Base-by-base conservation (phyloP, 35 echinoderm and acorn worm genomes). In the Strongylocentrotus purpuratus region DNA sequence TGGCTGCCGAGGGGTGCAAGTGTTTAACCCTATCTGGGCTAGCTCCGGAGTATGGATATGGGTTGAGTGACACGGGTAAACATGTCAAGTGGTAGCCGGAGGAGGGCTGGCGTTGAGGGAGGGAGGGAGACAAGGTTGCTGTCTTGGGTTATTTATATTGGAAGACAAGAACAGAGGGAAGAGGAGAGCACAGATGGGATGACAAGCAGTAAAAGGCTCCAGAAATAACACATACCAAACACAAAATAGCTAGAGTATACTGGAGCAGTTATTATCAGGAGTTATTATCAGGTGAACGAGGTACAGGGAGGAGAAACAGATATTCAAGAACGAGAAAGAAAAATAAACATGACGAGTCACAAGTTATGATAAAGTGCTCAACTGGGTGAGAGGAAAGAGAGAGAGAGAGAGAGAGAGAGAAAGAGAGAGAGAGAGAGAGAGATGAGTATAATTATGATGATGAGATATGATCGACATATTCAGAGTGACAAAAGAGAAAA, bases 1-100 rank as follows among this genome's bases (percentile, higher is more conserved):
- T 78, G 28, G 65, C 65, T 22, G 65, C 65, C 65, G 65, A 78
- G 20, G 65, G 65, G 65, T 78, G 65, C 22, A 3, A 78, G 65
- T 78, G 65, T 78, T 78, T 78, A 78, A 78, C 65, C 65, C 65
- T 78, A 78, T 78, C 65, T 78, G 65, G 65, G 65, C 65, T 9
- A 28, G 65, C 65, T 78, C 20, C 7, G 4, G 18, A n/a, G 65
- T 78, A n/a, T 78, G 22, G 65, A 78, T 78, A 78, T n/a, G 65
- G 65, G 65, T 78, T 78, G 65, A 78, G 65, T 78, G 65, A 78
- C 65, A 78, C 0, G 22, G 65, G 65, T 78, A 78, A 78, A 78
- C 65, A 78, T 78, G 65, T n/a, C 65, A 78, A 78, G 65, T n/a
- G 65, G 65, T n/a, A n/a, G 22, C 22, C 8, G 65, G 65, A 78